These are phyloP conservation scores for Progne subis DNA, from an alignment of 2,113 vertebrate species.

Conservation along the genomic window DNA sequence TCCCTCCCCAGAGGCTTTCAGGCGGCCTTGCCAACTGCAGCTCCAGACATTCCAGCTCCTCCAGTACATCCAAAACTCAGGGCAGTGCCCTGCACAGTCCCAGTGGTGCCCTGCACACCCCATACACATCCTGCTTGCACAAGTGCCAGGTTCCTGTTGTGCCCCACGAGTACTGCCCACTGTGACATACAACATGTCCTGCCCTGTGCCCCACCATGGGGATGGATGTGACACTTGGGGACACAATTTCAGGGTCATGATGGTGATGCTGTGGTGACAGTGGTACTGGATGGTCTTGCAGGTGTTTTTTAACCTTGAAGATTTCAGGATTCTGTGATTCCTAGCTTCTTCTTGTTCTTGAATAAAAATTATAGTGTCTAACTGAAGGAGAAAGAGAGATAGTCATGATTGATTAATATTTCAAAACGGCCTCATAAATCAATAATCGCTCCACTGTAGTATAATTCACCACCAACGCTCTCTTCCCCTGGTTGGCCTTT, in stretches of 20 bases:
- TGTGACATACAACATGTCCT: background rate
- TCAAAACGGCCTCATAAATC: slow-evolving; percentile 2
- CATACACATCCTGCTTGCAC: background rate
- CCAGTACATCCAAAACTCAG: background rate
- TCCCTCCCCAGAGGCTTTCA: background rate
- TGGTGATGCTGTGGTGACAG: accelerated
- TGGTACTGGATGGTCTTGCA: background rate
- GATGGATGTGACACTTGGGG: background rate
- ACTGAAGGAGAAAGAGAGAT: background rate
- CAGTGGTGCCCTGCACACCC: background rate
- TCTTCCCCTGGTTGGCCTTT: background rate
- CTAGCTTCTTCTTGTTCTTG: background rate
- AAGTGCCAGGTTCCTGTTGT: accelerated
- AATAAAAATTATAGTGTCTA: background rate
- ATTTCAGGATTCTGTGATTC: background rate
- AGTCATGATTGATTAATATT: slow-evolving; percentile 10
- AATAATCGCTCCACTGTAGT: background rate
- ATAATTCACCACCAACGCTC: background rate
- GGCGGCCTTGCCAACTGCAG: background rate
- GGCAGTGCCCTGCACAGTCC: background rate
- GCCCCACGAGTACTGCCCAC: background rate
- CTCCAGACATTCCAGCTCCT: background rate
- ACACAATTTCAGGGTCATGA: background rate
- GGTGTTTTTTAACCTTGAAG: background rate
- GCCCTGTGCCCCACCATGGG: background rate